These are phyloP conservation scores for Oceanites oceanicus DNA, from an alignment of 2,113 vertebrate genomes.

Conservation along the genomic window DNA sequence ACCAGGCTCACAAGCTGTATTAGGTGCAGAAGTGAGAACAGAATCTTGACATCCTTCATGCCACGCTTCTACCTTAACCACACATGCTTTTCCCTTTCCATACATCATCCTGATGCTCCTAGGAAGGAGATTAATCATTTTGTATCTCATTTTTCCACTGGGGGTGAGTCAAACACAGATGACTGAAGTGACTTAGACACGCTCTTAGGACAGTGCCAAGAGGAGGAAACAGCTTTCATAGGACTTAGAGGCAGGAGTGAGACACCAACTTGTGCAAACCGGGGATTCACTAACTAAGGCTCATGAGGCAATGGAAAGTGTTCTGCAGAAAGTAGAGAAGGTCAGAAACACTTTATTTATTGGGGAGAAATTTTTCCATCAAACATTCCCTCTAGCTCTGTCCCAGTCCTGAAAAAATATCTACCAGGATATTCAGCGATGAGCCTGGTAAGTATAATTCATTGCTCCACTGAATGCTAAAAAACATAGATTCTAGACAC, in stretches of 20 bases:
- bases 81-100: background rate
- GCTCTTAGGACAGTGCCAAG: slow-evolving; percentile 10
- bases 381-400: background rate
- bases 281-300: background rate
- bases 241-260: background rate
- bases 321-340: background rate
- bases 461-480: background rate
- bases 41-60: background rate
- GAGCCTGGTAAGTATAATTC: background rate
- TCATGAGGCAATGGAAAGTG: background rate
- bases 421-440: background rate
- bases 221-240: background rate
- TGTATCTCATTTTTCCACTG: slow-evolving; percentile 16
- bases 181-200: slow-evolving; percentile 32
- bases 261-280: background rate
- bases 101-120: background rate
- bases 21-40: background rate
- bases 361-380: background rate
- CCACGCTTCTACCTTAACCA: background rate
- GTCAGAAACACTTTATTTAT: background rate
- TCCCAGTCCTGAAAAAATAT: background rate
- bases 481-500: background rate
- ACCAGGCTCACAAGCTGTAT: background rate
- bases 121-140: slow-evolving; percentile 11
- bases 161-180: slow-evolving; percentile 4